Conservation (phyloP, 2,113 vertebrate species). For the Neotoma lepida region DNA sequence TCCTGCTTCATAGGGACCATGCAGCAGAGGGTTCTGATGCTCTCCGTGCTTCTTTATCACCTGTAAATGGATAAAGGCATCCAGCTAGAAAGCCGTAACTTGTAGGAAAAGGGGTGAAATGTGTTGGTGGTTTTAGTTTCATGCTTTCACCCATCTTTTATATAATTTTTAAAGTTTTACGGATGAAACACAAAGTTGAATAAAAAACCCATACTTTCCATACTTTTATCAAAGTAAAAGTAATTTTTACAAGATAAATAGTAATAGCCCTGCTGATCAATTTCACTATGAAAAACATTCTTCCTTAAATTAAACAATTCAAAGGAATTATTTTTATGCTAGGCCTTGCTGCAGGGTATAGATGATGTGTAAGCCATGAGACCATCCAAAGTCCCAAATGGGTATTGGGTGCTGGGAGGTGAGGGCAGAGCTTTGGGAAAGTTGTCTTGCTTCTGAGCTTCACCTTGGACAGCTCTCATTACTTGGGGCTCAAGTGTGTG, state of each 20-base stretch:
- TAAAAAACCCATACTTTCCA: slow-evolving; percentile 1
- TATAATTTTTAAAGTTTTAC: not conserved
- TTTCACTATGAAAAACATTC: not conserved
- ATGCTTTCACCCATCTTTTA: slow-evolving; percentile 20
- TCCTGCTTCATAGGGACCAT: not conserved
- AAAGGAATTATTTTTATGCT: slow-evolving; percentile 37
- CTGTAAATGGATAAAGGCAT: not conserved
- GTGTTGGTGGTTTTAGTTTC: not conserved
- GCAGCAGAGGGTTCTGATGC: not conserved
- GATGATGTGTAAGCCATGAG: slow-evolving; percentile 45
- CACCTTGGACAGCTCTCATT: slow-evolving; percentile 37
- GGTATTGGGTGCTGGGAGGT: not conserved
- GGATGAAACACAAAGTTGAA: slow-evolving; percentile 41
- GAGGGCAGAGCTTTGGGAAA: slow-evolving; percentile 35
- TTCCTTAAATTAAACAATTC: slow-evolving; percentile 38
- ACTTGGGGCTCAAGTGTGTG: slow-evolving; percentile 6
- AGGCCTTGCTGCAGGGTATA: slow-evolving; percentile 12
- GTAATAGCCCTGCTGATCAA: not conserved
- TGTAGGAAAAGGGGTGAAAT: not conserved
- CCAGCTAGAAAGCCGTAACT: not conserved
- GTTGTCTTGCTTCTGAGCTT: slow-evolving; percentile 36
- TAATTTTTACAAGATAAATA: slow-evolving; percentile 37
- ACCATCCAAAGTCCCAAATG: not conserved
- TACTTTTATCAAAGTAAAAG: slow-evolving; percentile 52
- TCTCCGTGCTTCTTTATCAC: not conserved